Conservation (phyloP, 1,140 invertebrate genomes). For the Eupeodes corollae region DNA sequence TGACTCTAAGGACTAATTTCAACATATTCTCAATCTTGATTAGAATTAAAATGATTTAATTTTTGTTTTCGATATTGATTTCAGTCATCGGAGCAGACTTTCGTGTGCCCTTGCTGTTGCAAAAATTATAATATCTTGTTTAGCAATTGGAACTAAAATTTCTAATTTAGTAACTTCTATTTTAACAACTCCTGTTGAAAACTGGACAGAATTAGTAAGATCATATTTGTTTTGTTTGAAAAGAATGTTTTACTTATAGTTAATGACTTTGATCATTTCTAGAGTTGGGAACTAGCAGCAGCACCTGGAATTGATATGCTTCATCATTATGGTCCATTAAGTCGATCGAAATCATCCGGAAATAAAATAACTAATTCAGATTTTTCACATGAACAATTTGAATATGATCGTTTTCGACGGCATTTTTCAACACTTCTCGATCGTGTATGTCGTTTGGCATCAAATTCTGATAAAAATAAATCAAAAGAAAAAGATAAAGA, state of each 20-base stretch:
- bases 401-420: conserved; percentile 25
- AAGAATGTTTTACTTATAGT: not conserved
- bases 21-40: no score
- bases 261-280: not conserved
- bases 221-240: not conserved
- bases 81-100: conserved; percentile 27
- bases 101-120: conserved; percentile 27
- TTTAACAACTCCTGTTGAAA: conserved; percentile 25
- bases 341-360: conserved; percentile 18
- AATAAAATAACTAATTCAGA: conserved; percentile 5
- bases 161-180: conserved; percentile 26
- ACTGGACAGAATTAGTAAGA: conserved; percentile 29
- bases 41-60: no score
- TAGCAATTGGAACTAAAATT: conserved; percentile 30
- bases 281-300: conserved; percentile 37
- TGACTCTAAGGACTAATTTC: no score
- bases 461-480: not conserved
- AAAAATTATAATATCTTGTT: conserved; percentile 26
- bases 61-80: conserved; percentile 5
- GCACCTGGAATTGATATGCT: conserved; percentile 33
- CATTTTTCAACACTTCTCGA: conserved; percentile 30
- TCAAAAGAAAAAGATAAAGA: not conserved
- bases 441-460: conserved; percentile 24
- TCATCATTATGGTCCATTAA: conserved; percentile 31
- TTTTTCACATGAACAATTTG: conserved; percentile 12